A percentile compares a stretch with the other conserved stretches of the same genome.
Evolutionary conservation across 2,113 vertebrate species (phyloP).

Genomic region (Origma solitaria): DNA sequence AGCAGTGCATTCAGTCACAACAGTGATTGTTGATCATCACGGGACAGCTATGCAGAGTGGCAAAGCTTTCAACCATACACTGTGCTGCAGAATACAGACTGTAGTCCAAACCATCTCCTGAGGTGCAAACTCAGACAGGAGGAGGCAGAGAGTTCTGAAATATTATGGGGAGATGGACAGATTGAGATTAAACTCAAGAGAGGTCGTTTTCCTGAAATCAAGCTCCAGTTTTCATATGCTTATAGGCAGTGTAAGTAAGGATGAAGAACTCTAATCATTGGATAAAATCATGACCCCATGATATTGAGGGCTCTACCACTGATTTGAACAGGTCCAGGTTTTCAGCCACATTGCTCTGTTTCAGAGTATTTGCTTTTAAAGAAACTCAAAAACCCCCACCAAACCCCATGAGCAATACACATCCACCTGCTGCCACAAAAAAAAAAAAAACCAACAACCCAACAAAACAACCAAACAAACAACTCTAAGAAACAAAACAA

Average conservation of each 20-base stretch:
- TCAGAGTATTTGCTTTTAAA: not conserved
- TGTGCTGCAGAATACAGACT: not conserved
- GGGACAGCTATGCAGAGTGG: not conserved
- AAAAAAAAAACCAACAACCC: no score
- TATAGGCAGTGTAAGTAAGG: not conserved
- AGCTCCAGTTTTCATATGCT: not conserved
- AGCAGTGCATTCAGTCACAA: not conserved
- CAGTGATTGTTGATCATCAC: not conserved
- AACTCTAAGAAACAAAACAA: not conserved
- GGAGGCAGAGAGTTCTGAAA: not conserved
- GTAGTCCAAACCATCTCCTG: not conserved
- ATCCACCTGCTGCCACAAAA: not conserved
- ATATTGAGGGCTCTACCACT: not conserved
- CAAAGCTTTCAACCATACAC: not conserved
- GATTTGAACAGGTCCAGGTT: not conserved
- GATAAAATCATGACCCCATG: not conserved
- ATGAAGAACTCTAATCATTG: not conserved
- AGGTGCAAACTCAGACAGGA: not conserved
- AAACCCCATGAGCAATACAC: not conserved
- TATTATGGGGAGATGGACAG: not conserved
- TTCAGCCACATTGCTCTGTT: not conserved
- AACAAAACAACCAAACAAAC: not conserved
- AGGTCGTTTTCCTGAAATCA: not conserved
- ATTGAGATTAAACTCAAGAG: not conserved
- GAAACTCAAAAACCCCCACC: accelerated